phyloP scores from a whole-genome alignment of 2,797 vertebrate genomes.

The Percopsis omiscomaycus region DNA sequence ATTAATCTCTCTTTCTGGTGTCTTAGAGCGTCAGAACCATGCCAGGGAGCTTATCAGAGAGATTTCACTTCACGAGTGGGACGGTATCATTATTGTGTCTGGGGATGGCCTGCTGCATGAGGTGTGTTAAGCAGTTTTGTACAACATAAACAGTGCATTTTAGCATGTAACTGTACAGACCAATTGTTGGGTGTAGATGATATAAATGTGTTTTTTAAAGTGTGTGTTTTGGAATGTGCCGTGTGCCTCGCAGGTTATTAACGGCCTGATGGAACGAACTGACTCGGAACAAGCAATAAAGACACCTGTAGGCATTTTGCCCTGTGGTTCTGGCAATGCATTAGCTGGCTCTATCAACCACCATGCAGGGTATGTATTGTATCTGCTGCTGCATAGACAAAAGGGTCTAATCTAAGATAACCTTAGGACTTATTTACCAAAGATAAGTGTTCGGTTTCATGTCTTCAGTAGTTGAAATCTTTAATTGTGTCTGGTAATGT shows the following conservation, averaged over 20 bases:
- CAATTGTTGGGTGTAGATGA: background rate
- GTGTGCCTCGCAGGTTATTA: conserved; percentile 81
- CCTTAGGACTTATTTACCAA: conserved; percentile 25
- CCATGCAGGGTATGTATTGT: conserved; percentile 80
- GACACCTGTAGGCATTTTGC: conserved; percentile 87
- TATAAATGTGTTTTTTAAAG: background rate
- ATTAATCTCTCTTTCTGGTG: background rate
- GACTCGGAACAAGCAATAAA: conserved; percentile 93
- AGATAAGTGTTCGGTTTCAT: background rate
- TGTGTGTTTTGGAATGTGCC: conserved; percentile 3
- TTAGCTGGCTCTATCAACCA: conserved; percentile 88
- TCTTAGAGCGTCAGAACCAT: conserved; percentile 86
- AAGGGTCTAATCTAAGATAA: conserved; percentile 7
- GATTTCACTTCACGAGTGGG: conserved; percentile 86
- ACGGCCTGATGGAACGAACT: conserved; percentile 87
- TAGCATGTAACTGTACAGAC: background rate
- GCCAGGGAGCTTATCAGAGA: conserved; percentile 87
- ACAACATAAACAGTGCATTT: too few relatives aligned
- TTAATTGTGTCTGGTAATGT: background rate
- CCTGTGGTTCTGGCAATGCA: conserved; percentile 91
- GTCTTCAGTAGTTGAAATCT: background rate
- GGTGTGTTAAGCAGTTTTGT: conserved; percentile 63
- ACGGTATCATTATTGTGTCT: conserved; percentile 87
- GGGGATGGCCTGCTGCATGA: conserved; percentile 91
- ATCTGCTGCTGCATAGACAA: background rate